phyloP scores from a whole-genome alignment of 2,113 vertebrate genomes.

The Ammodytes marinus region DNA sequence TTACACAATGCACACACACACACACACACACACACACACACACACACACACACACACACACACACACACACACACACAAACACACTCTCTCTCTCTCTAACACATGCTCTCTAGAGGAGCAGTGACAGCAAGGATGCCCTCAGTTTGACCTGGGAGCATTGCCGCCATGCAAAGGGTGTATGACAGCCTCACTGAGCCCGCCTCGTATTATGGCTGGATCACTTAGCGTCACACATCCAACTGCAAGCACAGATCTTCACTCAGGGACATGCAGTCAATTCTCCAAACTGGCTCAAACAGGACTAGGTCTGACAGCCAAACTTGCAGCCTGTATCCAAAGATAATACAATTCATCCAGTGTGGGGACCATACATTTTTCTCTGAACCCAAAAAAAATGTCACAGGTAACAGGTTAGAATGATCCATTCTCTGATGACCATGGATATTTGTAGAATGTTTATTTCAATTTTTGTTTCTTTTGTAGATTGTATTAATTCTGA shows the following conservation, averaged over 20 bases:
- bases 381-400: neutral
- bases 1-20: constrained; percentile 20
- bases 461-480: neutral
- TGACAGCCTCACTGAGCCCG: constrained; percentile 64
- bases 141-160: constrained; percentile 62
- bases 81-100: constrained; percentile 1
- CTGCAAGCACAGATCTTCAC: constrained; percentile 26
- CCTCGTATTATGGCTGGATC: constrained; percentile 38
- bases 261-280: neutral
- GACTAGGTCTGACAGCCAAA: neutral
- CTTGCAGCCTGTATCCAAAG: neutral
- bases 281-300: constrained; percentile 4
- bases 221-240: constrained; percentile 18
- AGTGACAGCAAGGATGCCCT: constrained; percentile 66
- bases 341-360: neutral
- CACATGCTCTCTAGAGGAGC: constrained; percentile 12
- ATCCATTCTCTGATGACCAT: neutral
- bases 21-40: constrained; percentile 14
- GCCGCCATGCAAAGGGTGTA: constrained; percentile 37
- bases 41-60: constrained; percentile 20
- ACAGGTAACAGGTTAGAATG: neutral
- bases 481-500: neutral
- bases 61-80: neutral
- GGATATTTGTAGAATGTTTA: neutral
- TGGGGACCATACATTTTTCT: neutral